These are phyloP conservation scores for Habropoda laboriosa DNA, from an alignment of 1,140 invertebrate genomes.

Conservation along the genomic window DNA sequence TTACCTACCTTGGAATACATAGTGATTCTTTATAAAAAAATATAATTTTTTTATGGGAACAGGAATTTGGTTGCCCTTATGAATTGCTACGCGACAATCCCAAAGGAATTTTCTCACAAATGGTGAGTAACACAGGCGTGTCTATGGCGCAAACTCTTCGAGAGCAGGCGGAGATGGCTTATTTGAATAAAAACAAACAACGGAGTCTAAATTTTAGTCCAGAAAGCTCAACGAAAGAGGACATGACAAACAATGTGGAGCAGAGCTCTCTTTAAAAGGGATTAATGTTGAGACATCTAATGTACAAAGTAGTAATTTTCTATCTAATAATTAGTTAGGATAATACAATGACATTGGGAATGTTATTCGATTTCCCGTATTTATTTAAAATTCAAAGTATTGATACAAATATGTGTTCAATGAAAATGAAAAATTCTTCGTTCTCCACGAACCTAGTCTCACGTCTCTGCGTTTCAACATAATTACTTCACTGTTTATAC, in stretches of 20 bases:
- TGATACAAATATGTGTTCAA: conserved; percentile 19
- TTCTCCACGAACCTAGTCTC: neutral
- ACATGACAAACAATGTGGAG: neutral
- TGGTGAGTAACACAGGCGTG: conserved; percentile 64
- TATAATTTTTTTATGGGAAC: neutral
- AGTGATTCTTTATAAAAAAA: too few species aligned
- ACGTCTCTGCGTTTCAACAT: neutral
- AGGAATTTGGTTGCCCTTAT: conserved; percentile 83
- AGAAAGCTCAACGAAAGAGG: neutral
- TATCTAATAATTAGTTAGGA: too few species aligned
- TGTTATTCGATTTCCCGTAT: neutral
- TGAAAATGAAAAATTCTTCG: neutral
- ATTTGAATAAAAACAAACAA: neutral
- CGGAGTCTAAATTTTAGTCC: neutral
- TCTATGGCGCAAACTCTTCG: conserved; percentile 46
- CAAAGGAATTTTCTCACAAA: conserved; percentile 60
- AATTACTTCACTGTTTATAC: neutral
- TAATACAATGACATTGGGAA: neutral
- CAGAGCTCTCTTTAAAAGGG: conserved; percentile 6
- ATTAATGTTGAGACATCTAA: too few species aligned
- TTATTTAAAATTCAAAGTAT: conserved; percentile 44
- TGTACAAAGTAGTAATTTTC: too few species aligned
- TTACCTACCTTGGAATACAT: too few species aligned
- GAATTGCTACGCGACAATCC: conserved; percentile 78
- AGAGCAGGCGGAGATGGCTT: conserved; percentile 39